These are phyloP conservation scores for Yoshiicerus persimilis DNA, from an alignment of 1,140 invertebrate genomes.

Conservation along the genomic window DNA sequence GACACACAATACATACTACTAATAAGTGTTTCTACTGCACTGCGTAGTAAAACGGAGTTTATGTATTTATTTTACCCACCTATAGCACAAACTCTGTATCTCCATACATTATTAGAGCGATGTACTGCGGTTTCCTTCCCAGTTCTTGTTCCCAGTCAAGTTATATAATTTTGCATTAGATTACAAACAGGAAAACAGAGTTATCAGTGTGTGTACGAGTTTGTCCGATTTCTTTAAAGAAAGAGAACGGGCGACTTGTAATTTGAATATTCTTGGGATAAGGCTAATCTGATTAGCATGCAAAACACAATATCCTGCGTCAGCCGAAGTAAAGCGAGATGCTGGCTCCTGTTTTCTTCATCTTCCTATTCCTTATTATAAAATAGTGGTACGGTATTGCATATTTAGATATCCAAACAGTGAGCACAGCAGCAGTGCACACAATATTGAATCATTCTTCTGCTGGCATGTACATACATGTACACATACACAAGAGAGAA, in stretches of 20 bases:
- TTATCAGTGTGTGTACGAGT: neutral
- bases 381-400: neutral
- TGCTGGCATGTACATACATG: neutral
- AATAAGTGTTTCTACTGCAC: neutral
- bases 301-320: constrained; percentile 6
- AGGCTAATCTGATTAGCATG: constrained; percentile 15
- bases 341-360: neutral
- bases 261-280: constrained; percentile 8
- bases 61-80: too few species aligned
- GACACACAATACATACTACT: neutral
- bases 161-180: too few species aligned
- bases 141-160: too few species aligned
- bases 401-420: neutral
- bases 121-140: neutral
- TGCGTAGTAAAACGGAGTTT: neutral
- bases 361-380: neutral
- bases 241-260: neutral
- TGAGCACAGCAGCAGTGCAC: neutral
- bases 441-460: neutral
- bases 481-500: neutral
- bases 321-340: neutral
- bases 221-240: neutral
- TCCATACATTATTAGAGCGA: too few species aligned
- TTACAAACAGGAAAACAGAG: neutral
- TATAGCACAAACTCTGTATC: too few species aligned